phyloP scores from a whole-genome alignment of 1,140 invertebrate species.

The Sweltsa coloradensis region DNA sequence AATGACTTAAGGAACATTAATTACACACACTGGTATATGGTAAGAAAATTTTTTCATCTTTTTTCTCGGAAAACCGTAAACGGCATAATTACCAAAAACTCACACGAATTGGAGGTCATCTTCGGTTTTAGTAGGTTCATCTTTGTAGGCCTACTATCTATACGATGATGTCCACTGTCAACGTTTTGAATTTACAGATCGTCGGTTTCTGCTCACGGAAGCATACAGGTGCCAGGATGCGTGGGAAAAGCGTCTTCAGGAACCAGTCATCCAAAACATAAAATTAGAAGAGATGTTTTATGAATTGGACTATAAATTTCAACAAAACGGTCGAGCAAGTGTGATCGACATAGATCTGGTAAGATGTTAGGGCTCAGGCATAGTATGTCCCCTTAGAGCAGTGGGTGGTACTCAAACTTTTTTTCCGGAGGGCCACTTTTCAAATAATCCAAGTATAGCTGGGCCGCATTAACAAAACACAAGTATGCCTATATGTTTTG shows the following conservation, averaged over 20 bases:
- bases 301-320: slow-evolving; percentile 44
- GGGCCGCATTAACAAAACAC: neutral
- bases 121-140: too few relatives aligned
- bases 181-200: too few relatives aligned
- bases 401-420: neutral
- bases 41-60: too few relatives aligned
- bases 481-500: neutral
- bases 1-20: too few relatives aligned
- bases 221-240: slow-evolving; percentile 50
- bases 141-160: too few relatives aligned
- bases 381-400: neutral
- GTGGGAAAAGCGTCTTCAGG: slow-evolving; percentile 48
- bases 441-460: neutral
- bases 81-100: too few relatives aligned
- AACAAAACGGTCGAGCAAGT: slow-evolving; percentile 37
- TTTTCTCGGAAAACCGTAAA: too few relatives aligned
- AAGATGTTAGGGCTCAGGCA: too few relatives aligned
- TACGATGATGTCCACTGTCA: too few relatives aligned
- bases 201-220: too few relatives aligned
- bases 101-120: too few relatives aligned
- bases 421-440: neutral
- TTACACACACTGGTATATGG: too few relatives aligned
- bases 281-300: slow-evolving; percentile 46
- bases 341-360: slow-evolving; percentile 59
- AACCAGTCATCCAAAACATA: slow-evolving; percentile 45